Base-by-base conservation (phyloP, 2,888 invertebrate genomes). In the Lottia scabra region DNA sequence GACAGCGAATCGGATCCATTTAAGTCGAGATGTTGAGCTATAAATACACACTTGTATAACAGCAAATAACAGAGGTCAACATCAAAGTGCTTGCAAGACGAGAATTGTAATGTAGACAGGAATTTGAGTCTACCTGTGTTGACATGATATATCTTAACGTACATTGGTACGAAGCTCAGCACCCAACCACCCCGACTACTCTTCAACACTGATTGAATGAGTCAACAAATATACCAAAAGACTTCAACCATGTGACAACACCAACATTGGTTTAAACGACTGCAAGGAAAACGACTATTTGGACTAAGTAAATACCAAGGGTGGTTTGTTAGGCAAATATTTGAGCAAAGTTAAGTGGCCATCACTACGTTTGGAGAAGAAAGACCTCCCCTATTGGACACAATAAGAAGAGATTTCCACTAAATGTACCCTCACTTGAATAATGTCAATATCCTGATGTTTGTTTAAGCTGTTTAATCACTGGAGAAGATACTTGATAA, bases 241-340 rank as follows among this genome's bases (percentile, higher is more conserved):
- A 56, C 56, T 23, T 56, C 56, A 56, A 56, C 56, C 23, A 56
- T 19, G 56, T 23, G 56, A 56, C 56, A 56, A 56, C 10, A 56
- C 19, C 56, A 56, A 56, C 56, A 56, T 23, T 56, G 23, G 56
- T 56, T 56, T 56, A 56, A 23, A 23, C 19, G 56, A 23, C 56
- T 56, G 56, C 23, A 23, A 10, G 56, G 19, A 56, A 38, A 56
- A 56, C 23, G 56, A 13, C 12, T 56, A 23, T 56, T 56, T n/a
- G 56, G 56, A 23, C 56, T 23, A 56, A 56, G 13, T 23, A 56
- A 56, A 56, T 56, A 56, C 19, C 56, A 10, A 23, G 19, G 23
- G 56, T 56, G 19, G 56, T 56, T 56, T 56, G 56, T 56, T 56
- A 23, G 56, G 23, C 23, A 56, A 56, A 56, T 56, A 56, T 56